These are phyloP conservation scores for Tragelaphus eurycerus DNA, from an alignment of 2,797 vertebrate genomes.

Conservation along the genomic window DNA sequence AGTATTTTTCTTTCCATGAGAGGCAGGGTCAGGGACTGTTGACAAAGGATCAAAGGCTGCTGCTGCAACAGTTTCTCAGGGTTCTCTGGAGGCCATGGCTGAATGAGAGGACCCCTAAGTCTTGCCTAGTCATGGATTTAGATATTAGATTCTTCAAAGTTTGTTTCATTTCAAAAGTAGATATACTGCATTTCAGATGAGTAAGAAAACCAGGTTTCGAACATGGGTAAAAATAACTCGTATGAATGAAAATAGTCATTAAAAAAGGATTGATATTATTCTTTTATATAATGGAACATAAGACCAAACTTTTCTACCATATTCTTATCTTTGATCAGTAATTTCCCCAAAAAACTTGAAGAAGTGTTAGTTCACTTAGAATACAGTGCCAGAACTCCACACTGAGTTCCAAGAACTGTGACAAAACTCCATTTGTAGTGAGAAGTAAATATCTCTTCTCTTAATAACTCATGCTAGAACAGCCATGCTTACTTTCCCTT, in stretches of 20 bases:
- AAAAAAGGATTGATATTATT: not conserved
- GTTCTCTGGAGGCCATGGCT: not conserved
- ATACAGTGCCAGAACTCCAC: not conserved
- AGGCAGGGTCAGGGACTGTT: not conserved
- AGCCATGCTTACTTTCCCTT: not conserved
- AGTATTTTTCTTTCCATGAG: not conserved
- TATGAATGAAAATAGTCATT: not conserved
- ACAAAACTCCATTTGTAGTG: not conserved
- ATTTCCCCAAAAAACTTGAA: not conserved
- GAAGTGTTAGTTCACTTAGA: not conserved
- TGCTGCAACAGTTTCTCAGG: not conserved
- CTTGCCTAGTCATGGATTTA: not conserved
- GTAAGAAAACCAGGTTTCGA: not conserved
- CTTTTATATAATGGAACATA: not conserved
- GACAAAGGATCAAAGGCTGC: not conserved
- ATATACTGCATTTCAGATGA: not conserved
- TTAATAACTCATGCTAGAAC: rapidly evolving
- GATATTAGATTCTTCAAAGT: not conserved
- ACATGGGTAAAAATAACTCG: not conserved
- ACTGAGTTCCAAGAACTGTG: no score
- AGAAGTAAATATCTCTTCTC: not conserved
- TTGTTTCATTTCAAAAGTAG: not conserved
- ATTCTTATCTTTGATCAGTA: not conserved
- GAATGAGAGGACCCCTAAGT: not conserved
- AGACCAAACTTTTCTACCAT: not conserved